Conservation (phyloP, 1,140 invertebrate genomes). For the Homarus americanus region DNA sequence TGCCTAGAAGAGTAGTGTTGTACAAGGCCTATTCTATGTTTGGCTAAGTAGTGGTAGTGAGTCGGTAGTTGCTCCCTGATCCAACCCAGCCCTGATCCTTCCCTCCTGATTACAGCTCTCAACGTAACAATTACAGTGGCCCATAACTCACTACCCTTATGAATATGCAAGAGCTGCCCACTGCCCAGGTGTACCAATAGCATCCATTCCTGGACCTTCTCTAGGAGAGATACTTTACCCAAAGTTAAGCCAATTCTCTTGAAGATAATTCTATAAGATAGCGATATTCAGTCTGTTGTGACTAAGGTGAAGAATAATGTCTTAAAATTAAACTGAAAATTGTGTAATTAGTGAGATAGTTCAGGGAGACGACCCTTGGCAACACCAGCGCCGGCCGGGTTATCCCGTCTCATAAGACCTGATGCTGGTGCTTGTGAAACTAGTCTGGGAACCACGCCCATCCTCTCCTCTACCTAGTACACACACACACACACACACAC, state of each 20-base stretch:
- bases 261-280: too few species aligned
- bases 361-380: too few species aligned
- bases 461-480: background rate
- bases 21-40: background rate
- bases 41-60: background rate
- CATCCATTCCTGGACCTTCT: background rate
- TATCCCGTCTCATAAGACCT: background rate
- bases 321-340: too few species aligned
- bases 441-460: background rate
- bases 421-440: background rate
- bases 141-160: background rate
- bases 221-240: too few species aligned
- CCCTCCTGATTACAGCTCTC: slow-evolving; percentile 9
- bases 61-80: slow-evolving; percentile 9
- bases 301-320: too few species aligned
- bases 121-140: background rate
- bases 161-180: background rate
- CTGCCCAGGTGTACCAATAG: background rate
- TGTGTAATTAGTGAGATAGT: too few species aligned
- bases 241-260: too few species aligned
- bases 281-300: too few species aligned
- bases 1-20: too few species aligned
- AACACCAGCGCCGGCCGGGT: background rate
- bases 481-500: too few species aligned
- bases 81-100: background rate